Evolutionary conservation across 2,113 vertebrate species (phyloP), one percentile per base, ranked within the genome.

Genomic region (Sceloporus undulatus): DNA sequence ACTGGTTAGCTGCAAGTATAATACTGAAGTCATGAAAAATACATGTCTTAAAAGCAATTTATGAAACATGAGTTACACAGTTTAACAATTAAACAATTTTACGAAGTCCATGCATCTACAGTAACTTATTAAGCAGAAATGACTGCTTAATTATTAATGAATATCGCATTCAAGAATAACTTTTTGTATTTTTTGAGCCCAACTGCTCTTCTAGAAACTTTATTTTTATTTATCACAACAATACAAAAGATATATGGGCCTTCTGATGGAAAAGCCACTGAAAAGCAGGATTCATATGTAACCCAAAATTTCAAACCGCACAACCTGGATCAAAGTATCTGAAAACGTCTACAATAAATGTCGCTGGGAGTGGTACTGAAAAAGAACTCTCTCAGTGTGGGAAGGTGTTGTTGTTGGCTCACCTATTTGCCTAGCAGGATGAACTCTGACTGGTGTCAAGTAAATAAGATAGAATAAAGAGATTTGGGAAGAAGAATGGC

Each of bases 121-220:
- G n/a, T 68, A 82, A 13, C 21, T 77, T 77, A 48, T 48, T 48
- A 77, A 76, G 34, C 75, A 77, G 94, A 94, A 85, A 82, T 70
- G 76, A 81, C 90, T 96, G 94, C 89, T 96, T 96, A 95, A 95
- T 95, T 96, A 90, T 88, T 89, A 93, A 94, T 84, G 91, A 90
- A 91, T 88, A 92, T 91, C 87, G 86, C 70, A 21, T 86, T 40
- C 3, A 62, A 95, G 96, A 94, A 95, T 96, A 90, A 94, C 79
- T 96, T 96, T 91, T 92, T 89, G 89, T n/a, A 14, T 96, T 97
- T 95, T 92, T 86, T 92, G 91, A 70, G 87, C 19, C 59, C 59
- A 62, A 62, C 59, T 16, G 59, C 59, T 62, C 48, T 90, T 87
- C 89, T 90, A 71, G 9, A 71, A 71, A 71, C 25, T 71, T 13